Conservation (phyloP, 2,797 vertebrate species). For the Pantherophis vulpinus region DNA sequence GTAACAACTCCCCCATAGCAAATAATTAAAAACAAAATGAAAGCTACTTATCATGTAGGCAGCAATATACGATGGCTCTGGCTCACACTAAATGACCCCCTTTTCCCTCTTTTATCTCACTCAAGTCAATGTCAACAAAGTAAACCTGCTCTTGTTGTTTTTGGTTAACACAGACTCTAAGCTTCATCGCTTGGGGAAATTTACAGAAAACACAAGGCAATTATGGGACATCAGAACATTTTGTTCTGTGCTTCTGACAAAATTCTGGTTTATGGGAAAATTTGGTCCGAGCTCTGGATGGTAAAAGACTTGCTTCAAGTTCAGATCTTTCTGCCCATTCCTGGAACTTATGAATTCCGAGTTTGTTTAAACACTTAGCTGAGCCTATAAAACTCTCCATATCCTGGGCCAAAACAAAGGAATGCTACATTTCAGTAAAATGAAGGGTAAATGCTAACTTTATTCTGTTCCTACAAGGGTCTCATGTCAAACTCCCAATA, state of each 20-base stretch:
- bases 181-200: background rate
- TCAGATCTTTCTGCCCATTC: background rate
- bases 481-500: background rate
- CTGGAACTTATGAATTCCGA: background rate
- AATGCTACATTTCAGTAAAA: background rate
- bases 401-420: background rate
- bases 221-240: background rate
- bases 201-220: background rate
- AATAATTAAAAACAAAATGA: background rate
- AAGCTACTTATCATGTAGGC: background rate
- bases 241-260: background rate
- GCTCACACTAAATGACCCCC: background rate
- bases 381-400: background rate
- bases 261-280: background rate
- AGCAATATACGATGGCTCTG: background rate
- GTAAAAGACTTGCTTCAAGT: background rate
- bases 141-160: background rate
- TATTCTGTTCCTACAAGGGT: constrained; percentile 15
- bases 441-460: background rate
- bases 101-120: background rate
- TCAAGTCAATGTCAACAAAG: background rate
- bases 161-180: background rate
- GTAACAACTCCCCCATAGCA: background rate
- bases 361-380: background rate
- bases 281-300: background rate